Base-by-base conservation (phyloP, 2,888 invertebrate genomes). In the Lasius fuliginosus region DNA sequence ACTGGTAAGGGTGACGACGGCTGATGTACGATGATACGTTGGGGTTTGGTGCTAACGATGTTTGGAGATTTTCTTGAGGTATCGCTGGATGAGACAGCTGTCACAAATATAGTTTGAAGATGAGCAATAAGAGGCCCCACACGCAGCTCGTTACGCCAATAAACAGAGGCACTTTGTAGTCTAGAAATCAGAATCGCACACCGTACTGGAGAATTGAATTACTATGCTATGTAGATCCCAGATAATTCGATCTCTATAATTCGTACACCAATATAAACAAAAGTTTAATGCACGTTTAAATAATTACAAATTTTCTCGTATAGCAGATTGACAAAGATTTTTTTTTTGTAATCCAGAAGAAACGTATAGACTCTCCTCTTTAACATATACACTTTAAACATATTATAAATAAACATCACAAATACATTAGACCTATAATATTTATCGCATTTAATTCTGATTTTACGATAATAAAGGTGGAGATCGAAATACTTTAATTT, bases 101-200 rank as follows among this genome's bases (percentile, higher is more conserved):
- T 96, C 96, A 96, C 95, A 96, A 96, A 96, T 97, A 97, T 95
- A 96, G 96, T 96, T 96, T 96, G 96, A 97, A 96, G 96, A 97
- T 96, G 96, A 97, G 96, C 95, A 97, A 96, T 95, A 97, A 96
- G 95, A 97, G 96, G 95, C 98, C 98, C 98, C 98, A 98, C 95
- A 98, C 96, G 96, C 98, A 98, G 95, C 98, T 98, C 94, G 98
- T 98, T 95, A 98, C 97, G 95, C 98, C 98, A 96, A 98, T 97
- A 96, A 98, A 97, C 95, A 98, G 96, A 93, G 98, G 98, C 96
- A 98, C 95, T 95, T 95, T 95, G 95, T 94, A 94, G 94, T 94
- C 95, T 95, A 95, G 95, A 95, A 95, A 94, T 93, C 92, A 94
- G 94, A 94, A 94, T 94, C 93, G 93, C 93, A 95, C 93, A 93